Evolutionary conservation across 2,113 vertebrate genomes (phyloP), one percentile per base, ranked within the genome.

Genomic region (Collichthys lucidus): DNA sequence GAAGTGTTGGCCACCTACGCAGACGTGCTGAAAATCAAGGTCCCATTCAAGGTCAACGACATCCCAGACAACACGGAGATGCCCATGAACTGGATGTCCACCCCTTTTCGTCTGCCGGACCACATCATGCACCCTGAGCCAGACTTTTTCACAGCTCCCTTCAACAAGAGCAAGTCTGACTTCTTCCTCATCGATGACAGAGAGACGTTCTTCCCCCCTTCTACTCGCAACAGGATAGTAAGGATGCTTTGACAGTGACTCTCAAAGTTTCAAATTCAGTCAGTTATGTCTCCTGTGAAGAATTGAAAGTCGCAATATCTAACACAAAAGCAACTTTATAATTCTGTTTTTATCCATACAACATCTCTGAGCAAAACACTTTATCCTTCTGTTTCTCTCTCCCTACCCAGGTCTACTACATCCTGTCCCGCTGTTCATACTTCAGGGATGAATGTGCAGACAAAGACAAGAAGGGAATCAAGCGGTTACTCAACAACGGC

Each of bases 171-270:
- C 68, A 97, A 96, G 79, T 94, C 96, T 15, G 98, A 98, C 83
- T 96, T 99, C 91, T 99, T 97, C 93, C 96, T 97, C 64, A 97
- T 99, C 11, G 89, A 96, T 0, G 89, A 99, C 19, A 84, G 95
- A 71, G 95, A 94, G 11, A 97, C 92, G 0, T 98, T 99, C 93
- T 99, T 99, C 80, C 94, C 96, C 0, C 96, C 97, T 0, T 96
- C 98, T 11, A 90, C 94, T 62, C 96, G 98, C 87, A 99, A 99
- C 96, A 97, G 98, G 93, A 99, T 99, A 79, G 98, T 99, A 96
- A 90, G 98, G 49, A 80, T 15, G 3, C 69, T 22, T 40, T 49
- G 10, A 26, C 35, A 26, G 2, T 74, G 7, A 7, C 19, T 40
- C 29, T 35, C 5, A 44, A 15, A 56, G 12, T 9, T 55, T 24